These are phyloP conservation scores for Psettodes erumei DNA, from an alignment of 2,113 vertebrate genomes.

Conservation along the genomic window DNA sequence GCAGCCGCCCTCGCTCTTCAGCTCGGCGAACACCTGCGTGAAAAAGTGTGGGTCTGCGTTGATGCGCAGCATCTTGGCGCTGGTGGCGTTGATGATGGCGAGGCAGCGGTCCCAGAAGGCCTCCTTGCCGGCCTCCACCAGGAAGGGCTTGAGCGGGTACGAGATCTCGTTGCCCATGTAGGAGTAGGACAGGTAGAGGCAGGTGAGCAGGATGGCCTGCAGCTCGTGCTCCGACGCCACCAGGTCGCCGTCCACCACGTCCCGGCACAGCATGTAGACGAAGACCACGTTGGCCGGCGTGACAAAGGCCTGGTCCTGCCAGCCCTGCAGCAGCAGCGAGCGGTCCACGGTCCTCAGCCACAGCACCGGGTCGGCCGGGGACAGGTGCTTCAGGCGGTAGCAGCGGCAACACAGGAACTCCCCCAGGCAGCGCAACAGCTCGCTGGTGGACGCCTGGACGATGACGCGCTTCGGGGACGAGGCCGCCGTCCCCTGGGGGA, in stretches of 20 bases:
- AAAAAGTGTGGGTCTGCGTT: constrained; percentile 89
- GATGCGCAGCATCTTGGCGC: constrained; percentile 87
- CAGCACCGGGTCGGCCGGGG: constrained; percentile 82
- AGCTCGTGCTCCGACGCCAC: constrained; percentile 85
- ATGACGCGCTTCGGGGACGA: constrained; percentile 84
- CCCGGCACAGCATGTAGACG: constrained; percentile 87
- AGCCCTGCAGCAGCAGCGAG: constrained; percentile 86
- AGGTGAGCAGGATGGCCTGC: constrained; percentile 86
- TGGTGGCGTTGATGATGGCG: constrained; percentile 84
- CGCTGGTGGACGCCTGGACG: constrained; percentile 88
- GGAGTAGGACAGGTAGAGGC: constrained; percentile 89
- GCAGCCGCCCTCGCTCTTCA: constrained; percentile 85
- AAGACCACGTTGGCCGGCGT: constrained; percentile 89
- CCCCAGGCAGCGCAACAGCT: constrained; percentile 86
- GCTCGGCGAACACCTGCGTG: constrained; percentile 88
- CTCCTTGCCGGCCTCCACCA: constrained; percentile 86
- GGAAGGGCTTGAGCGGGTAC: constrained; percentile 88
- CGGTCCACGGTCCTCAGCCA: constrained; percentile 88
- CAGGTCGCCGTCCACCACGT: constrained; percentile 84
- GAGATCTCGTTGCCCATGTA: constrained; percentile 92
- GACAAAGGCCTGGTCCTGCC: constrained; percentile 90
- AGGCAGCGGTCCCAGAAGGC: constrained; percentile 89
- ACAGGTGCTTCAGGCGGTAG: constrained; percentile 85
- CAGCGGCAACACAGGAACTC: constrained; percentile 87
- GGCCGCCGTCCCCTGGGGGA: constrained; percentile 47